These are phyloP conservation scores for Psephotus haematonotus DNA, from an alignment of 2,113 vertebrate genomes.

Conservation along the genomic window DNA sequence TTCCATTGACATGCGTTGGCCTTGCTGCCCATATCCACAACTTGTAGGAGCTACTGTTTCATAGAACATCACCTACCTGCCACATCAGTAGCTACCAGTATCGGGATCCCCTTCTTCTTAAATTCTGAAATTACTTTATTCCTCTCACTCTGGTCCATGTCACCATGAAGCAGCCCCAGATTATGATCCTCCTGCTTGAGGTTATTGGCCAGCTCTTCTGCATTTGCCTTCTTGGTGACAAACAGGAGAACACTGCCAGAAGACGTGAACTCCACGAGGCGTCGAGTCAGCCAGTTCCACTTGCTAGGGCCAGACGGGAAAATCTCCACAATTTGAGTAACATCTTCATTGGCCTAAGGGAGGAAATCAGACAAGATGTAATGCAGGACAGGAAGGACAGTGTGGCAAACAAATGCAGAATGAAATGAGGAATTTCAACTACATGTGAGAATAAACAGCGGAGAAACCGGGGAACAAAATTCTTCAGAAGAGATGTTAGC, in stretches of 20 bases:
- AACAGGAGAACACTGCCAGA: conserved; percentile 94
- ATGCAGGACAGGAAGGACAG: neutral
- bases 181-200: conserved; percentile 92
- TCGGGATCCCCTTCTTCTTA: conserved; percentile 92
- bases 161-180: conserved; percentile 93
- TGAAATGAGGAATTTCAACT: neutral
- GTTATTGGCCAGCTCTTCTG: conserved; percentile 92
- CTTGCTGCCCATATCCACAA: neutral
- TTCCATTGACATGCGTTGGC: fast-evolving
- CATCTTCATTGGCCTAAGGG: conserved; percentile 94
- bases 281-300: conserved; percentile 92
- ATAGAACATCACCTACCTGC: conserved; percentile 80
- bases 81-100: conserved; percentile 96
- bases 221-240: conserved; percentile 96
- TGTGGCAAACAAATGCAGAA: neutral
- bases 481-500: neutral
- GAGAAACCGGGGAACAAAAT: neutral
- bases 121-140: conserved; percentile 99
- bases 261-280: conserved; percentile 95
- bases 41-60: neutral
- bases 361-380: neutral
- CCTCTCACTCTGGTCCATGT: conserved; percentile 99
- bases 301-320: conserved; percentile 86
- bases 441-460: neutral
- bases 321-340: conserved; percentile 96